A percentile compares a stretch with the other conserved stretches of the same genome.
phyloP scores from a whole-genome alignment of 2,888 invertebrate species.

The Craniophora ligustri region DNA sequence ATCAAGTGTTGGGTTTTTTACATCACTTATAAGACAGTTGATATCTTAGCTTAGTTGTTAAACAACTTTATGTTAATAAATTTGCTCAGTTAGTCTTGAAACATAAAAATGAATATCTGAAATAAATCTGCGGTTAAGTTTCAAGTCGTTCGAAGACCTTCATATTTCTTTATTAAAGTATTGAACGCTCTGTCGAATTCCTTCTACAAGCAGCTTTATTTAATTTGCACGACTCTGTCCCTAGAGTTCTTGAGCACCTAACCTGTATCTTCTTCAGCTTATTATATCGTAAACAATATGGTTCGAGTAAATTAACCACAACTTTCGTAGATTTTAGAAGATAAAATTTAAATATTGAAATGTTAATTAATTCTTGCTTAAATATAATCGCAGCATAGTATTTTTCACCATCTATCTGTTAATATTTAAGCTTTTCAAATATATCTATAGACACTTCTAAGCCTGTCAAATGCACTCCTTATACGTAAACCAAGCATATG shows the following conservation, averaged over 20 bases:
- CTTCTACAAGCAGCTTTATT: conserved; percentile 5
- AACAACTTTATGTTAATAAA: not conserved
- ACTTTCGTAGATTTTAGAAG: no score
- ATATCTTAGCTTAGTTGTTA: not conserved
- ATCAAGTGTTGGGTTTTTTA: conserved; percentile 6
- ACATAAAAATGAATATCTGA: not conserved
- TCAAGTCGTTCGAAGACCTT: conserved; percentile 3
- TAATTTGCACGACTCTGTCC: not conserved
- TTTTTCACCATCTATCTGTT: not conserved
- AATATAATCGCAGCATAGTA: not conserved
- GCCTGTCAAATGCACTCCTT: not conserved
- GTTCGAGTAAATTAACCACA: no score
- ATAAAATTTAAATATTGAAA: no score
- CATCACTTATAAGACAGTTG: conserved; percentile 3
- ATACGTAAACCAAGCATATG: not conserved
- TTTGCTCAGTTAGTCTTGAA: not conserved
- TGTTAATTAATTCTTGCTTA: not conserved
- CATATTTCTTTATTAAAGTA: not conserved
- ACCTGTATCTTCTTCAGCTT: no score
- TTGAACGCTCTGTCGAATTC: not conserved
- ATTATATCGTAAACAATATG: no score
- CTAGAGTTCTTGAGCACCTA: no score
- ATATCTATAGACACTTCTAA: not conserved
- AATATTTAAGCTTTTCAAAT: not conserved
- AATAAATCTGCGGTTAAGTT: not conserved